These are phyloP conservation scores for Girardinus metallicus DNA, from an alignment of 2,797 vertebrate species.

Conservation along the genomic window DNA sequence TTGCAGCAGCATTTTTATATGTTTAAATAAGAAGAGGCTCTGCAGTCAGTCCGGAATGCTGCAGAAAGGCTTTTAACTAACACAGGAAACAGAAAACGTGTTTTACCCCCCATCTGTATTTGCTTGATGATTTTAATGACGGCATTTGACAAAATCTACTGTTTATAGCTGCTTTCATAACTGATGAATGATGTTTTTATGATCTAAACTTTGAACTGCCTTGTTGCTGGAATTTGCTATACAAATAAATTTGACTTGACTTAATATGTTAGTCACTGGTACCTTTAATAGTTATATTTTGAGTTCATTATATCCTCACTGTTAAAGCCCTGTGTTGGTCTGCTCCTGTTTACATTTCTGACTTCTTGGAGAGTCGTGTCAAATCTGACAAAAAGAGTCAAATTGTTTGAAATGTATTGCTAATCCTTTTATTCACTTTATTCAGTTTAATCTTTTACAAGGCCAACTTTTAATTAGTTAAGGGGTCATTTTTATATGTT, in stretches of 20 bases:
- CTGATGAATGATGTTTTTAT: too few species aligned
- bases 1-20: not conserved
- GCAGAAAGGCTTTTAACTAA: not conserved
- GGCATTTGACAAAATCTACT: too few species aligned
- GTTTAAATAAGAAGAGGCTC: not conserved
- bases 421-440: not conserved
- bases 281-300: not conserved
- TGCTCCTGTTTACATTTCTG: not conserved
- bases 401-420: constrained; percentile 1
- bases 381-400: not conserved
- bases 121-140: too few species aligned
- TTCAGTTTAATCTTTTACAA: not conserved
- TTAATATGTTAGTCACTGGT: not conserved
- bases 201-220: too few species aligned
- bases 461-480: not conserved
- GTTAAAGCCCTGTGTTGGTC: not conserved
- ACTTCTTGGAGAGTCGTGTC: not conserved
- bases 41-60: not conserved
- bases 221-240: too few species aligned
- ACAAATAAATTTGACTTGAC: too few species aligned
- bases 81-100: not conserved
- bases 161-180: too few species aligned
- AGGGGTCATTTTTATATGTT: too few species aligned
- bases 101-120: not conserved
- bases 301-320: not conserved